These are phyloP conservation scores for Ephydatia muelleri DNA, from an alignment of 37 sponge, comb jelly and placozoan species.

Conservation along the genomic window DNA sequence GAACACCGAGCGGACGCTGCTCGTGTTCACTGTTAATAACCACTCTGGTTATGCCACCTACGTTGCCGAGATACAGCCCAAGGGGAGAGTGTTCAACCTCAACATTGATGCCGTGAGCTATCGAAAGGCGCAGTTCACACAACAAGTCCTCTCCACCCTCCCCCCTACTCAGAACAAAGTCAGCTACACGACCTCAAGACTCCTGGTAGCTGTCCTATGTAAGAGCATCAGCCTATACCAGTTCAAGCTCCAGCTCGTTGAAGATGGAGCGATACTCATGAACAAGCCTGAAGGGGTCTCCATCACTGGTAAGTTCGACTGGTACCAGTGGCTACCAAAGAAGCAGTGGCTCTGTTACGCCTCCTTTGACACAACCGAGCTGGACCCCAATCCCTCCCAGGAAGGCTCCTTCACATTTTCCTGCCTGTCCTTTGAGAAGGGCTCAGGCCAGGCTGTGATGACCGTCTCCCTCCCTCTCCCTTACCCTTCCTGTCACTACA, in stretches of 20 bases:
- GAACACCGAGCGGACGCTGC: constrained; percentile 32
- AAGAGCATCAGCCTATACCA: constrained; percentile 37
- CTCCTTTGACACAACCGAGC: constrained; percentile 23
- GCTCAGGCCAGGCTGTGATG: constrained; percentile 24
- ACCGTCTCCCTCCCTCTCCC: constrained; percentile 35
- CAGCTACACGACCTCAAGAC: constrained; percentile 5
- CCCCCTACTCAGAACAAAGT: not conserved
- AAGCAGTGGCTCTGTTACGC: constrained; percentile 69
- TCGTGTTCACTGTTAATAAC: constrained; percentile 31
- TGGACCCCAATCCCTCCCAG: not conserved
- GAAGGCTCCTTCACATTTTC: constrained; percentile 26
- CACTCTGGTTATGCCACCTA: constrained; percentile 11
- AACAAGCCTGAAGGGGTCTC: constrained; percentile 34
- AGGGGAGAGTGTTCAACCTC: constrained; percentile 37
- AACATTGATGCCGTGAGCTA: constrained; percentile 34
- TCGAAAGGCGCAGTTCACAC: constrained; percentile 44
- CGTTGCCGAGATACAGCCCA: constrained; percentile 61
- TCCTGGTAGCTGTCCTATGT: constrained; percentile 38
- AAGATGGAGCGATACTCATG: constrained; percentile 11
- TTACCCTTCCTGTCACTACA: constrained; percentile 15
- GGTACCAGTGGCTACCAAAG: constrained; percentile 74
- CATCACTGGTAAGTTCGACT: constrained; percentile 29
- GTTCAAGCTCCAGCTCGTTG: constrained; percentile 35
- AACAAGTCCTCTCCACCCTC: not conserved
- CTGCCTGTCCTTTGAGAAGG: constrained; percentile 31